Evolutionary conservation across 2,113 vertebrate species (phyloP).

Genomic region (Megalops atlanticus): DNA sequence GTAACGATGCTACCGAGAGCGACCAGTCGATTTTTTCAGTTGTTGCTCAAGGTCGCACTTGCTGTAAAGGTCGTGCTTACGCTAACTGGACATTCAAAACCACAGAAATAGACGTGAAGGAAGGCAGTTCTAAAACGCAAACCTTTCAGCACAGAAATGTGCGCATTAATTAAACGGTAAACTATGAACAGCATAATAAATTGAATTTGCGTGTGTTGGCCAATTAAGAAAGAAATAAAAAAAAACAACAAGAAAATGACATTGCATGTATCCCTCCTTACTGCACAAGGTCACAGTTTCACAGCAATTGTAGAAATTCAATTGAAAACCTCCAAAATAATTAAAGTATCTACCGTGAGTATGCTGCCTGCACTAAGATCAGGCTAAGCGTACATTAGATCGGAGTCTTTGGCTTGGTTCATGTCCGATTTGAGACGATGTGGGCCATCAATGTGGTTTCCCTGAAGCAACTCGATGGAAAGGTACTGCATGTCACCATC

Average conservation of each 20-base stretch:
- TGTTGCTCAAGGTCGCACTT: not conserved
- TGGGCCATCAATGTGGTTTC: not conserved
- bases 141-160: not conserved
- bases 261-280: not conserved
- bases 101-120: not conserved
- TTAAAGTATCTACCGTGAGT: not conserved
- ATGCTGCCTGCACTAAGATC: not conserved
- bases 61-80: not conserved
- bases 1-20: not conserved
- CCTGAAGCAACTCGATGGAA: not conserved
- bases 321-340: constrained; percentile 1
- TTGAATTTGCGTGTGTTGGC: not conserved
- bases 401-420: constrained; percentile 20
- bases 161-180: not conserved
- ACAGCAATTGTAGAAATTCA: not conserved
- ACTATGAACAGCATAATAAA: not conserved
- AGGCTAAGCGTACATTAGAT: not conserved
- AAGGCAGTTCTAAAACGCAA: not conserved
- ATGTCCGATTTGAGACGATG: constrained; percentile 25
- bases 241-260: not conserved
- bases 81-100: not conserved
- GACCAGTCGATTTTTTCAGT: not conserved
- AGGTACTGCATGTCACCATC: not conserved
- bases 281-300: not conserved
- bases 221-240: not conserved